A percentile compares a stretch with the other conserved stretches of the same genome.
phyloP scores from a whole-genome alignment of 1,140 invertebrate genomes.

The Mylabris phalerata region DNA sequence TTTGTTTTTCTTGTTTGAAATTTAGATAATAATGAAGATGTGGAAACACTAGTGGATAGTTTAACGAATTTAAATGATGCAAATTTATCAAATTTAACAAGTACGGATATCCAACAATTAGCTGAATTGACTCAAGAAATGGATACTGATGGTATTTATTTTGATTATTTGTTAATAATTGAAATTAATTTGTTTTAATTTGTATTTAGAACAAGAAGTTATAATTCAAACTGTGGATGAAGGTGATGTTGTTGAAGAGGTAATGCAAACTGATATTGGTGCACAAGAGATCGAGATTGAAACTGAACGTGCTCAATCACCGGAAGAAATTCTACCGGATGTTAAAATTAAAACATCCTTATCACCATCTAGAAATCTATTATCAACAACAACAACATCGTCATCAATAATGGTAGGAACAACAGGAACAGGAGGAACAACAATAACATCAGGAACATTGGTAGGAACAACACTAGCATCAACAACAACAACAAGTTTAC shows the following conservation, averaged over 20 bases:
- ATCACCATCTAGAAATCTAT: too few species aligned
- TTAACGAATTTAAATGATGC: constrained; percentile 18
- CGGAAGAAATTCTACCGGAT: constrained; percentile 29
- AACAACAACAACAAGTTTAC: constrained; percentile 18
- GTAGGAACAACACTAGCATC: not conserved
- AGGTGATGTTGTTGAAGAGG: constrained; percentile 27
- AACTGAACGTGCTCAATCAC: constrained; percentile 22
- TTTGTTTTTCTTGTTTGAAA: not conserved
- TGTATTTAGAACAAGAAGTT: constrained; percentile 26
- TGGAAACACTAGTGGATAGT: constrained; percentile 25
- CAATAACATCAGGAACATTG: not conserved
- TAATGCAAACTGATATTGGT: constrained; percentile 31
- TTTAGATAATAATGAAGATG: constrained; percentile 16
- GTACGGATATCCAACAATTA: constrained; percentile 28
- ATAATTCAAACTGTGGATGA: constrained; percentile 25
- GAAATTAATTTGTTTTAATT: constrained; percentile 24
- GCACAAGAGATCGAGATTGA: constrained; percentile 33
- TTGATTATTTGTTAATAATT: constrained; percentile 5
- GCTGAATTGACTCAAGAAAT: constrained; percentile 32
- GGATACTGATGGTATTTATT: constrained; percentile 29
- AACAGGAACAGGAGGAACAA: too few species aligned
- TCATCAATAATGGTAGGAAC: too few species aligned
- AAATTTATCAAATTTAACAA: constrained; percentile 20
- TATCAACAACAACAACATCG: too few species aligned
- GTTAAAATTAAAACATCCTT: constrained; percentile 22